These are phyloP conservation scores for Calcarius lapponicus DNA, from an alignment of 2,797 vertebrate species.

Conservation along the genomic window DNA sequence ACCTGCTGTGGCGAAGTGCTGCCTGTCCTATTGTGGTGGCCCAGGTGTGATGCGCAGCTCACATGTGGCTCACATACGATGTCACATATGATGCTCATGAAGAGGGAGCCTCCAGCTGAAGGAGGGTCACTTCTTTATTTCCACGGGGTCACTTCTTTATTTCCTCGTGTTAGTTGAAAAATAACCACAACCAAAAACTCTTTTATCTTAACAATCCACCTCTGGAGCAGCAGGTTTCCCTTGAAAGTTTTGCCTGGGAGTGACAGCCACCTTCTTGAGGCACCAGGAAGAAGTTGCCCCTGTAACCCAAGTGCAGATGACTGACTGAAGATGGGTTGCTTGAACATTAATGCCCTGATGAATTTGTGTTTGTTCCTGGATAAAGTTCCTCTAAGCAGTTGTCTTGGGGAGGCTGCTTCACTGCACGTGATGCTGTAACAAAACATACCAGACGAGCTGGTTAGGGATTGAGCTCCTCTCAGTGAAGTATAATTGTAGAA, in stretches of 20 bases:
- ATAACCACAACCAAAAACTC: not conserved
- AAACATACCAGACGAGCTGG: not conserved
- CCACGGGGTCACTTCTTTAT: not conserved
- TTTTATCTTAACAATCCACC: not conserved
- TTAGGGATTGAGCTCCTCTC: not conserved
- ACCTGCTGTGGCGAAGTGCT: not conserved
- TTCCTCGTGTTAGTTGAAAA: not conserved
- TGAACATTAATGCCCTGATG: not conserved
- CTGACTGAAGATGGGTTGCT: not conserved
- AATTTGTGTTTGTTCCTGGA: not conserved
- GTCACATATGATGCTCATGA: not conserved
- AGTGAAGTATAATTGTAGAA: not conserved
- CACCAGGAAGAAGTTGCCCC: not conserved
- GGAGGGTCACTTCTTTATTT: no score
- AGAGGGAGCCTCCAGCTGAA: not conserved
- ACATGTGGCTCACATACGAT: accelerated
- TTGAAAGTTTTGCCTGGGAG: not conserved
- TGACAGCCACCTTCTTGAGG: not conserved
- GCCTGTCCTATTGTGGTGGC: not conserved
- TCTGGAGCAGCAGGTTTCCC: not conserved
- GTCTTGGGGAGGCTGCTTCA: not conserved
- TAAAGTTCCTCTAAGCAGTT: not conserved
- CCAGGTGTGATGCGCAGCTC: not conserved
- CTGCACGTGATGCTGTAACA: accelerated
- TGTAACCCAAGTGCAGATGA: no score